Evolutionary conservation across 2,888 invertebrate genomes (phyloP).

Genomic region (Nomada fucata): DNA sequence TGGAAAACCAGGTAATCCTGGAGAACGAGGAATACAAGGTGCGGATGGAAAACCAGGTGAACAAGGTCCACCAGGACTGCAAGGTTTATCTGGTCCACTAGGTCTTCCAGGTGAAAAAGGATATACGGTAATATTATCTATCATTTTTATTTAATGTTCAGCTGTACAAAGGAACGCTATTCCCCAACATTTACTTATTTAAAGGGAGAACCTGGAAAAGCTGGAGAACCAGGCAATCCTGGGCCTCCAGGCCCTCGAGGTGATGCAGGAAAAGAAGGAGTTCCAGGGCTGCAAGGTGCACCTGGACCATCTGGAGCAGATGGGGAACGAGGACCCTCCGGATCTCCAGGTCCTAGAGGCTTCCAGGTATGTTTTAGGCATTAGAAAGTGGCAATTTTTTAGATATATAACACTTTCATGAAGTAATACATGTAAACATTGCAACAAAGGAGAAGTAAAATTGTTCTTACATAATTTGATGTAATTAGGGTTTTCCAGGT

Average conservation of each 20-base stretch:
- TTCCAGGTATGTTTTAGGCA: constrained; percentile 87
- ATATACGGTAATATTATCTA: constrained; percentile 85
- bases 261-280: constrained; percentile 85
- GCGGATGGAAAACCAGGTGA: constrained; percentile 95
- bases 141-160: background rate
- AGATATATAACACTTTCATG: background rate
- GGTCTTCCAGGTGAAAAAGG: constrained; percentile 93
- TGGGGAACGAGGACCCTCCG: constrained; percentile 91
- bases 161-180: background rate
- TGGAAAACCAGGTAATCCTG: constrained; percentile 89
- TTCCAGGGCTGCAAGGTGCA: constrained; percentile 89
- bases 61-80: constrained; percentile 91
- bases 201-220: constrained; percentile 92
- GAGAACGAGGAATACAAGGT: constrained; percentile 91
- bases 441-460: background rate
- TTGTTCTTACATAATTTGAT: constrained; percentile 32
- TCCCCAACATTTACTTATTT: constrained; percentile 14
- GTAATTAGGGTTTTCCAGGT: constrained; percentile 89
- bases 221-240: constrained; percentile 91
- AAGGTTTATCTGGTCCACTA: constrained; percentile 91
- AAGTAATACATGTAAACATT: background rate
- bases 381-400: background rate
- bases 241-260: constrained; percentile 86
- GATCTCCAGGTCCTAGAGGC: constrained; percentile 91
- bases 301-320: constrained; percentile 89